These are phyloP conservation scores for Drepanosiphum platanoidis DNA, from an alignment of 2,888 invertebrate genomes.

Conservation along the genomic window DNA sequence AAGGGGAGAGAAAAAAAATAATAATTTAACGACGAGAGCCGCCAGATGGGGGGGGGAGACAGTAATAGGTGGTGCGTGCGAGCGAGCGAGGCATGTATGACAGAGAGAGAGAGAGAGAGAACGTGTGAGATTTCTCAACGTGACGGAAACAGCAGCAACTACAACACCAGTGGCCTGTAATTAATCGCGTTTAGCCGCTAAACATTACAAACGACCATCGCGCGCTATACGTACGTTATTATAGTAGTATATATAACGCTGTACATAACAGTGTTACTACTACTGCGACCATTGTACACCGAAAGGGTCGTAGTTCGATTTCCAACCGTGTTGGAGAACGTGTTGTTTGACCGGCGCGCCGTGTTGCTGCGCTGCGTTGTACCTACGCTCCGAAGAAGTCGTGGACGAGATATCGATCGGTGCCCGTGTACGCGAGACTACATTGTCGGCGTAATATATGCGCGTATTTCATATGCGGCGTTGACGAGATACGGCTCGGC, in stretches of 20 bases:
- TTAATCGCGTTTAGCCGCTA: constrained; percentile 9
- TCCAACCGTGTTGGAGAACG: not conserved
- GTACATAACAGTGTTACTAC: not conserved
- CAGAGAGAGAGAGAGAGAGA: not conserved
- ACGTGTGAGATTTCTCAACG: constrained; percentile 32
- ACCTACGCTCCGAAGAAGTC: not conserved
- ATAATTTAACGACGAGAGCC: not conserved
- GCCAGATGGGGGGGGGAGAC: not conserved
- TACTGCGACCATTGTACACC: not conserved
- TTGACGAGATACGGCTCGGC: not conserved
- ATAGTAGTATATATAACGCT: not conserved
- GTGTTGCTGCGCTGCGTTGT: not conserved
- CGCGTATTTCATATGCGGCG: not conserved
- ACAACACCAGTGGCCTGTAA: not conserved
- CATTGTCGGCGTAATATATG: not conserved
- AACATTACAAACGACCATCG: not conserved
- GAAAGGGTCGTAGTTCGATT: not conserved
- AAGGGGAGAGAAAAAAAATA: not conserved
- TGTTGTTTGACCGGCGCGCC: not conserved
- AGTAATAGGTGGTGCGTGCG: too few relatives aligned
- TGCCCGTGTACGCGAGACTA: not conserved
- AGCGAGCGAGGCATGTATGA: too few relatives aligned
- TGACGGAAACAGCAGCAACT: not conserved
- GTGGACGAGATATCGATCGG: not conserved
- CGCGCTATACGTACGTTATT: too few relatives aligned